Evolutionary conservation across 2,888 invertebrate species (phyloP), one percentile per base, ranked within the genome.

Genomic region (Eubasilissa splendida): DNA sequence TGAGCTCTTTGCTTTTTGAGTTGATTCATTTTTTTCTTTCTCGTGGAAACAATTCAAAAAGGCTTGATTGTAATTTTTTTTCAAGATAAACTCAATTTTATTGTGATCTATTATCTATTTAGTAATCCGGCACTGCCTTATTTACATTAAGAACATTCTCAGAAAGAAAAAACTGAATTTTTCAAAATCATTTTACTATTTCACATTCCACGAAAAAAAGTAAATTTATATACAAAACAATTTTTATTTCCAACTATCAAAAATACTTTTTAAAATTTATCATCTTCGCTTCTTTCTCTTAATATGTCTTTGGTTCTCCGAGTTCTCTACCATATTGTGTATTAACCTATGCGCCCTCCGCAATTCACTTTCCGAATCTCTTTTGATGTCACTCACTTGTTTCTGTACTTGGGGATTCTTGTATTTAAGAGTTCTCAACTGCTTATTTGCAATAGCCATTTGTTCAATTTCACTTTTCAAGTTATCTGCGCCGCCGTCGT

Each of bases 361-460:
- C 52, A 86, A 81, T 80, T 85, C 85, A 73, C 84, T 79, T 80
- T 83, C 81, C 9, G 84, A 85, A 66, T 86, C 85, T 53, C 84
- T 86, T 85, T 85, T 87, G 79, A 86, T 87, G 74, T 81, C 84
- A 22, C 85, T 79, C 63, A 92, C 89, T 85, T 91, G 88, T 83
- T 87, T 89, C 11, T 89, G 90, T 0, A 91, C 86, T 73, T 87
- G 87, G 77, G 86, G 88, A 85, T 91, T 92, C 85, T 91, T 91
- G 84, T 88, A 91, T 84, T 88, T 88, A 8, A 89, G n/a, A 59
- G 85, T 87, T 73, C 86, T 60, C 58, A 84, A 87, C 73, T 86
- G 86, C n/a, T 85, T 85, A 76, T 86, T 87, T 56, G 82, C 65
- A 79, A 84, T 14, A 81, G 81, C 52, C 85, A 66, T 14, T 73